These are phyloP conservation scores for Onychomys leucogaster DNA, from an alignment of 2,797 vertebrate genomes.

Conservation along the genomic window DNA sequence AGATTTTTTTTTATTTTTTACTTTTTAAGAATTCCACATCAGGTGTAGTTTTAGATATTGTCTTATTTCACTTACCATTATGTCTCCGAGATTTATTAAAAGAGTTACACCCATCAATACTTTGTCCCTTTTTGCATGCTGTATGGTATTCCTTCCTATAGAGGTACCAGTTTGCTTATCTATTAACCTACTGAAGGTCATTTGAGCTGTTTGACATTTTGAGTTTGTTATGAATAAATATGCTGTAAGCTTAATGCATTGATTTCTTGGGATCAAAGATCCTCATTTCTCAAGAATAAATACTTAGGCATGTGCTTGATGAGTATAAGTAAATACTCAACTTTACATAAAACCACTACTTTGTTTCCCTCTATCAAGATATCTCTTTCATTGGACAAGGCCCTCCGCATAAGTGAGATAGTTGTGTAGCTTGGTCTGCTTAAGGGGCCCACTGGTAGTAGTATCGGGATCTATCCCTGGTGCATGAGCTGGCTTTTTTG, in stretches of 20 bases:
- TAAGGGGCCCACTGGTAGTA: no score
- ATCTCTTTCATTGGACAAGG: no score
- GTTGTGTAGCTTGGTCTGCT: no score
- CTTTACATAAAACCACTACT: neutral
- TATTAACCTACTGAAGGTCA: neutral
- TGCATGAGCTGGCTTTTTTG: no score
- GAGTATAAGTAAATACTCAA: neutral
- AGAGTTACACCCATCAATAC: neutral
- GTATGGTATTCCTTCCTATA: neutral
- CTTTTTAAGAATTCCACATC: neutral
- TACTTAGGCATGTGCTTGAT: neutral
- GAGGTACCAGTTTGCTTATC: neutral
- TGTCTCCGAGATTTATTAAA: neutral
- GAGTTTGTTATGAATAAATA: neutral
- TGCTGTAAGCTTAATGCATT: neutral
- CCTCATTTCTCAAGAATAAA: neutral
- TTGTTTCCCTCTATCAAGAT: no score
- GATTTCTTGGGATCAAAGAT: neutral
- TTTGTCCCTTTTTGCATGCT: neutral
- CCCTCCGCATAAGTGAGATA: no score
- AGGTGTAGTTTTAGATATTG: neutral
- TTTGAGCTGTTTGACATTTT: neutral
- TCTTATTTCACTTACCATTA: neutral
- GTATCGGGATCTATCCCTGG: no score
- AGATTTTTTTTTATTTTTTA: neutral